Conservation (phyloP, 2,888 invertebrate species). For the Drosophila histrio region DNA sequence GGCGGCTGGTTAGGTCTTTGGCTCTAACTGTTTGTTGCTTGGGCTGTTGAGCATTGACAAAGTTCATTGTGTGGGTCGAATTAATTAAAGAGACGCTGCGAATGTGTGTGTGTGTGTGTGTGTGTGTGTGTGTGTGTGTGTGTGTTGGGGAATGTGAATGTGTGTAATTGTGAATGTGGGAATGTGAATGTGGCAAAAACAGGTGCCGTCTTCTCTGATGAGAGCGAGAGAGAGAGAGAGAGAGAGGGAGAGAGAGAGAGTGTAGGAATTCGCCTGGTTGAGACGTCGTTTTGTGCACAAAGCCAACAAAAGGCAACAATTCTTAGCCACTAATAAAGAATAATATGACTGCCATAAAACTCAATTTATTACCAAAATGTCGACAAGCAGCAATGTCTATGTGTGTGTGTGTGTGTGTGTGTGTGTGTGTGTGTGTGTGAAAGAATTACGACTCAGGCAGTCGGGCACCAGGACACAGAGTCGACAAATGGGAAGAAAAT, state of each 20-base stretch:
- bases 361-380: constrained; percentile 78
- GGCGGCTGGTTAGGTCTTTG: not conserved
- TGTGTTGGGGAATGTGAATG: constrained; percentile 32
- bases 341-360: constrained; percentile 79
- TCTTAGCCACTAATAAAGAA: constrained; percentile 79
- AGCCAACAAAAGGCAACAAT: constrained; percentile 80
- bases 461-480: constrained; percentile 52
- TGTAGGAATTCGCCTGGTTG: constrained; percentile 32
- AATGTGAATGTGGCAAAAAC: constrained; percentile 30
- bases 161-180: constrained; percentile 23
- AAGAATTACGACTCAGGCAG: constrained; percentile 67
- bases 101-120: constrained; percentile 24
- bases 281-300: constrained; percentile 72
- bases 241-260: not conserved
- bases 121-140: constrained; percentile 27
- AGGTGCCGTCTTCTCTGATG: constrained; percentile 31
- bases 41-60: constrained; percentile 46
- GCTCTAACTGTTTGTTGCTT: constrained; percentile 17
- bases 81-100: constrained; percentile 65
- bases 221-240: not conserved
- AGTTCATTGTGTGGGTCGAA: constrained; percentile 54
- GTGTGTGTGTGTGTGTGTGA: constrained; percentile 32
- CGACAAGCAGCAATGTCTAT: constrained; percentile 65
- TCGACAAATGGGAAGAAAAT: not conserved
- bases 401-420: constrained; percentile 14